phyloP scores from a whole-genome alignment of 2,888 invertebrate genomes.

The Platerodrilus igneus region DNA sequence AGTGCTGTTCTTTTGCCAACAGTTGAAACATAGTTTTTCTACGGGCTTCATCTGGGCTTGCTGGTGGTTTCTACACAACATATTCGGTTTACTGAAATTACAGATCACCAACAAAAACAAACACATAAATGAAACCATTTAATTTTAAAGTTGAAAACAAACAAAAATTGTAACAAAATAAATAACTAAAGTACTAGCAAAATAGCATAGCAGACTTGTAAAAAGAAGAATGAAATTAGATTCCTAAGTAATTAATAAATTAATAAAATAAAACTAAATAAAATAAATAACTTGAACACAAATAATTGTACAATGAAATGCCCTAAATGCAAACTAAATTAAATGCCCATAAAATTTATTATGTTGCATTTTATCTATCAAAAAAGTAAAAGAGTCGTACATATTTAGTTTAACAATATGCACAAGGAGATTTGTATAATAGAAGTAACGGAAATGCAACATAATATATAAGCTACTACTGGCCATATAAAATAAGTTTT shows the following conservation, averaged over 20 bases:
- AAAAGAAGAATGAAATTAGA: conserved; percentile 9
- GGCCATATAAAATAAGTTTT: no score
- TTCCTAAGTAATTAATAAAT: conserved; percentile 12
- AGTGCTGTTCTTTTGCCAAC: conserved; percentile 72
- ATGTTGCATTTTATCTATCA: no score
- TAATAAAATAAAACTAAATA: conserved; percentile 25
- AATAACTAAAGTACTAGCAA: conserved; percentile 13
- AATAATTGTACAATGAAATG: conserved; percentile 12
- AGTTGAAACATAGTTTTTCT: conserved; percentile 71
- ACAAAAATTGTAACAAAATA: conserved; percentile 14
- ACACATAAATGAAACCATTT: conserved; percentile 4
- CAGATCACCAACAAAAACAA: neutral
- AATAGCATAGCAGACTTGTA: conserved; percentile 9
- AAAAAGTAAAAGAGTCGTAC: no score
- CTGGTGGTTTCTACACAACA: conserved; percentile 38
- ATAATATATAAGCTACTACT: no score
- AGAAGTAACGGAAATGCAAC: no score
- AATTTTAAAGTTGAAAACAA: conserved; percentile 13
- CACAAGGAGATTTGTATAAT: no score
- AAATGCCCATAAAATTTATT: conserved; percentile 18
- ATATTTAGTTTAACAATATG: no score
- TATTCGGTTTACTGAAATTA: neutral
- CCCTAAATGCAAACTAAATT: conserved; percentile 21
- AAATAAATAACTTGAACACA: conserved; percentile 21
- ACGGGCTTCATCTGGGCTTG: conserved; percentile 56